Evolutionary conservation across 1,140 invertebrate species (phyloP), one percentile per base, ranked within the genome.

Genomic region (Triops cancriformis): DNA sequence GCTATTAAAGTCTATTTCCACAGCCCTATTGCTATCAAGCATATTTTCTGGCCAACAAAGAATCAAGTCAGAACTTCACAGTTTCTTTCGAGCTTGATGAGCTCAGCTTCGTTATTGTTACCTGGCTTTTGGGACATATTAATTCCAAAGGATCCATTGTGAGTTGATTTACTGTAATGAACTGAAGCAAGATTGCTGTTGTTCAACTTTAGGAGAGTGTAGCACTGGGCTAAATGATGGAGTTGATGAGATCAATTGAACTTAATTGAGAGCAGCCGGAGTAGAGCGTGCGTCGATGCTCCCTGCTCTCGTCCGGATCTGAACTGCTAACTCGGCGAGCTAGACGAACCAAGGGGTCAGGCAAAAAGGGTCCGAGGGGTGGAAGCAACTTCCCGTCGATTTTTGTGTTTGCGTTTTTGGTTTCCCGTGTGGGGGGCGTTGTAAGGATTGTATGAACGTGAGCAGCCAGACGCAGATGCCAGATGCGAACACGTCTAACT

Each of bases 401-500:
- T 64, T 37, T 64, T 64, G 51, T 64, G 51, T 64, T 64, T 64
- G 51, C n/a, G n/a, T 2, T 37, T 37, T 37, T 37, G 51, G 51
- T 64, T 64, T 23, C 14, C 51, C 51, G 51, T 64, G 51, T 64
- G 51, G 51, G 51, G 51, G 51, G 51, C 51, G 51, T 64, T 64
- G 51, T 64, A 64, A 64, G 51, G 51, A 64, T 64, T 64, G 51
- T 64, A 23, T 64, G 51, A 64, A 64, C 23, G 51, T 64, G 51
- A 64, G 51, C 51, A 64, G 51, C 51, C 51, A 64, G 51, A 64
- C 51, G 51, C 51, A 64, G 51, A 64, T 18, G 51, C 51, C 51
- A 64, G 51, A 64, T 64, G 51, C 51, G 51, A 64, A 64, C 51
- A 64, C 51, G 51, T 64, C 51, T 64, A 64, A 64, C 51, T 64